Percentiles rank a stretch among this genome's conserved stretches.
phyloP scores from a whole-genome alignment of 2,113 vertebrate genomes.

The Poeciliopsis occidentalis region DNA sequence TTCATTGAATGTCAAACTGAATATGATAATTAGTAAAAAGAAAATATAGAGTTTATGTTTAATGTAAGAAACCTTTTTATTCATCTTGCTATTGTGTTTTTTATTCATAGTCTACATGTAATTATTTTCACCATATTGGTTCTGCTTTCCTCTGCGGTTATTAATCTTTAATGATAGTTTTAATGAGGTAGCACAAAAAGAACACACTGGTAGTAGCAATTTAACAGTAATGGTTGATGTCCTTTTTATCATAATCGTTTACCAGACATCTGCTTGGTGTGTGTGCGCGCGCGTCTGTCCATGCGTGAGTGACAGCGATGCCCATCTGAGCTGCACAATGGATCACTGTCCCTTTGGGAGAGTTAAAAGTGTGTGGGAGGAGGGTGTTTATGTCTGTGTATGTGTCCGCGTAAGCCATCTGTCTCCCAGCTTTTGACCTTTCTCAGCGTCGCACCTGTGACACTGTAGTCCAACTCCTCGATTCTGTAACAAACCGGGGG shows the following conservation, averaged over 20 bases:
- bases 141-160: not conserved
- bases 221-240: slow-evolving; percentile 2
- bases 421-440: slow-evolving; percentile 74
- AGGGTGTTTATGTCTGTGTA: slow-evolving; percentile 23
- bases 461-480: slow-evolving; percentile 44
- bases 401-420: slow-evolving; percentile 55
- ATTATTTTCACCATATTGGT: not conserved
- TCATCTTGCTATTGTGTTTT: not conserved
- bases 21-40: not conserved
- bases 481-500: slow-evolving; percentile 53
- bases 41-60: not conserved
- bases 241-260: slow-evolving; percentile 11
- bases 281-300: slow-evolving; percentile 8
- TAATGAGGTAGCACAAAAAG: not conserved
- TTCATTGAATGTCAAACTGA: not conserved
- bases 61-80: not conserved
- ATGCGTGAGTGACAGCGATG: slow-evolving; percentile 36
- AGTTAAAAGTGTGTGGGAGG: slow-evolving; percentile 66
- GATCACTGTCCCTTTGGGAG: slow-evolving; percentile 74
- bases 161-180: not conserved
- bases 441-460: slow-evolving; percentile 70
- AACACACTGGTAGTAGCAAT: not conserved
- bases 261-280: slow-evolving; percentile 56
- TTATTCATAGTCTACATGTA: not conserved
- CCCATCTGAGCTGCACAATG: slow-evolving; percentile 71